phyloP scores from a whole-genome alignment of 2,797 vertebrate species.

The Platyrinchus mystaceus region DNA sequence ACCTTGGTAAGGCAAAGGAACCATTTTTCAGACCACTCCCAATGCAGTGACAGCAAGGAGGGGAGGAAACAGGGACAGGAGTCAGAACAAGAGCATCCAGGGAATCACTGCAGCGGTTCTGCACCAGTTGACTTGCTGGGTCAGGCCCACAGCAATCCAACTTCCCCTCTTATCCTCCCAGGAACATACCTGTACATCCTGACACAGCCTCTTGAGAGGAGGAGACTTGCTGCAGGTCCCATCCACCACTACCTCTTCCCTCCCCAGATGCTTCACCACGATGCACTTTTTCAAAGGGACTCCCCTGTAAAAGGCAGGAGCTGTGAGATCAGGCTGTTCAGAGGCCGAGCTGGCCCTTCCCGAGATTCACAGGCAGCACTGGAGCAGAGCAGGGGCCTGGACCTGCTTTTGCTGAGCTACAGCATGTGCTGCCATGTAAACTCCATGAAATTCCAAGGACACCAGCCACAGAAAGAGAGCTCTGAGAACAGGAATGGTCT shows the following conservation, averaged over 20 bases:
- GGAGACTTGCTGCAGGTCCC: conserved; percentile 79
- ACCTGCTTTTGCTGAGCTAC: not conserved
- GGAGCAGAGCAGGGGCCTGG: not conserved
- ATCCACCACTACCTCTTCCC: conserved; percentile 74
- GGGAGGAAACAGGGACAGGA: not conserved
- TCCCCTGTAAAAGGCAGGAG: conserved; percentile 74
- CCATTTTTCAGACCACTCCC: not conserved
- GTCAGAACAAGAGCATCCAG: not conserved
- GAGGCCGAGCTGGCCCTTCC: not conserved
- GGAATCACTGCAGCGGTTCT: not conserved
- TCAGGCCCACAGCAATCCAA: not conserved
- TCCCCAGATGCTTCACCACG: conserved; percentile 91
- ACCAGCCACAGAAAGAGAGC: not conserved
- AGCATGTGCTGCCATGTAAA: not conserved
- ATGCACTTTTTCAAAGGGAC: conserved; percentile 83
- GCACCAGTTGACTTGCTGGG: not conserved
- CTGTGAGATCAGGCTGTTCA: not conserved
- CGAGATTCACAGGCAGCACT: not conserved
- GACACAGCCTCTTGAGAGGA: conserved; percentile 88
- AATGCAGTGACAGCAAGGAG: not conserved
- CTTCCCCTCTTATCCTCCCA: not conserved
- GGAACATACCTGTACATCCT: conserved; percentile 85
- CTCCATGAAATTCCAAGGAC: not conserved
- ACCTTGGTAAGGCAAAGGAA: not conserved
- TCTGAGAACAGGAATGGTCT: not conserved